Evolutionary conservation across 2,888 invertebrate species (phyloP), one percentile per base, ranked within the genome.

Genomic region (Volucella zonaria): DNA sequence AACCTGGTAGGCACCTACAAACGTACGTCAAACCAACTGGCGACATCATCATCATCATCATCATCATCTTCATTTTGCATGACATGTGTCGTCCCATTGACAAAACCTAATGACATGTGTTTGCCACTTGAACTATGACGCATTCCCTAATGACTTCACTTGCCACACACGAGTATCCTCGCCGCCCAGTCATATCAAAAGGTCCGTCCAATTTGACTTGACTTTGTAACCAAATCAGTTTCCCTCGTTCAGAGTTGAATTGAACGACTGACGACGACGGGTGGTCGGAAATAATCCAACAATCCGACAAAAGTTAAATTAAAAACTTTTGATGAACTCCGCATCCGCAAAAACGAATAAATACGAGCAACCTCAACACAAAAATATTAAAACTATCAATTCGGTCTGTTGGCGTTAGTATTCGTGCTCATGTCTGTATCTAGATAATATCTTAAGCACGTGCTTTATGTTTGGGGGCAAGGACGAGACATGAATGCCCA

Each of bases 401-500:
- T 31, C 6, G 3, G 31, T 6, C 31, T 31, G 4, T 31, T 31
- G 4, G 6, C 6, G 31, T 6, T 31, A 6, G 31, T 31, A 31
- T 31, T 31, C 31, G 31, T 31, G 31, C 4, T 31, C 31, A 8
- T 23, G 42, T 10, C 31, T 59, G 58, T 71, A 71, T 62, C 31
- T 11, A 68, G 59, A 79, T 74, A 58, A 64, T 74, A 82, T 82
- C 79, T 14, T 42, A 45, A 58, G 68, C 82, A 82, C 79, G 79
- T 82, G 74, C 68, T 49, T 51, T 64, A 2, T 31, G 52, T 42
- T 68, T 64, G 74, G 43, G 64, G 74, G 52, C 58, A 68, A 74
- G 64, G 78, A 82, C 74, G 68, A 82, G 68, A 58, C 62, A 45
- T 74, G 79, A 74, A 79, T 82, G 10, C 66, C 61, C 64, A 75